A percentile compares a stretch with the other conserved stretches of the same genome.
Conservation (phyloP, 2,888 invertebrate species). For the Timema cristinae region DNA sequence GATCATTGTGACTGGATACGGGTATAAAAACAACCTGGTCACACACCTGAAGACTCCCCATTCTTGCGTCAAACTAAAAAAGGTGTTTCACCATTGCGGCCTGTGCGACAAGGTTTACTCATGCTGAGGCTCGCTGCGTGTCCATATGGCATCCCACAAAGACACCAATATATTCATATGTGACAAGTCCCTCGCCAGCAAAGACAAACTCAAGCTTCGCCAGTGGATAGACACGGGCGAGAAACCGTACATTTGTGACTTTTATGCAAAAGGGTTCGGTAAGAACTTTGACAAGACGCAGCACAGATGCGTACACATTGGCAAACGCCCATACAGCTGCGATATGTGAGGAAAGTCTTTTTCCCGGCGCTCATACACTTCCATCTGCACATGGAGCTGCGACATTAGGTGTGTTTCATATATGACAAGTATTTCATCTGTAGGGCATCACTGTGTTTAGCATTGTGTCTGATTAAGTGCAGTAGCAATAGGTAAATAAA, state of each 20-base stretch:
- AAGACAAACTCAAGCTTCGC: conserved; percentile 35
- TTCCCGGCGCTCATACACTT: conserved; percentile 51
- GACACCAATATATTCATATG: conserved; percentile 23
- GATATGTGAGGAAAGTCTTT: conserved; percentile 50
- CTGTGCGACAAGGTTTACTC: conserved; percentile 36
- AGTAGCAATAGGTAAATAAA: too few species aligned
- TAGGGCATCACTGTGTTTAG: conserved; percentile 38
- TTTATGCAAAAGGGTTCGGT: conserved; percentile 37
- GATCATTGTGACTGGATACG: conserved; percentile 43
- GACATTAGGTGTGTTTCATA: conserved; percentile 46
- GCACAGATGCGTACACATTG: conserved; percentile 49
- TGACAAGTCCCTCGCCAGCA: conserved; percentile 32
- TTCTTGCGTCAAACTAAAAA: conserved; percentile 33
- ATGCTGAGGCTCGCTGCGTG: conserved; percentile 32
- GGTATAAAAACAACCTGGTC: conserved; percentile 41
- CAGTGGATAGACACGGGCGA: conserved; percentile 36
- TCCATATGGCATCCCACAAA: conserved; percentile 31
- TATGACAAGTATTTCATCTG: conserved; percentile 47
- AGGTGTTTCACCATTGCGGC: conserved; percentile 36
- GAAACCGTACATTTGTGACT: conserved; percentile 35
- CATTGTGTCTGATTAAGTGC: too few species aligned
- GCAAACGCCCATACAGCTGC: conserved; percentile 50
- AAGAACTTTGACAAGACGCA: conserved; percentile 46
- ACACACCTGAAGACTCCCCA: conserved; percentile 39
- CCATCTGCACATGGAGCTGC: conserved; percentile 47